Evolutionary conservation across 2,113 vertebrate genomes (phyloP).

Genomic region (Laticauda colubrina): DNA sequence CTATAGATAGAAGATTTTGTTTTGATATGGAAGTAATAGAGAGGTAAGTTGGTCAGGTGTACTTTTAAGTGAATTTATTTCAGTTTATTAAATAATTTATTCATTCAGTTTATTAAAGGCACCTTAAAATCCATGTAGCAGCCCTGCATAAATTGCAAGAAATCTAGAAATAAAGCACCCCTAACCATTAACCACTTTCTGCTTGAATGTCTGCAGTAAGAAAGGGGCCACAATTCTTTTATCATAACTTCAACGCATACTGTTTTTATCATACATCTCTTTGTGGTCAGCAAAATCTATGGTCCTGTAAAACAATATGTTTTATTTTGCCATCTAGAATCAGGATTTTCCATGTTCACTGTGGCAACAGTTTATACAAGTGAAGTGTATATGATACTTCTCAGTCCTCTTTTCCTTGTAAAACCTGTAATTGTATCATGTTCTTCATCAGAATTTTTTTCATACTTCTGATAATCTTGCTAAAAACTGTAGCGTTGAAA

Average conservation of each 20-base stretch:
- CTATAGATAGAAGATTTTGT: conserved; percentile 91
- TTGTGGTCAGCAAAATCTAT: not conserved
- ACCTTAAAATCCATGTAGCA: not conserved
- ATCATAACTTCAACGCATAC: not conserved
- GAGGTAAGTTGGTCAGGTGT: conserved; percentile 72
- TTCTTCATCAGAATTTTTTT: not conserved
- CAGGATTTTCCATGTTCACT: not conserved
- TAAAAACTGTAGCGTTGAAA: not conserved
- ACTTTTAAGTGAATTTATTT: rapidly evolving
- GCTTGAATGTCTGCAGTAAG: not conserved
- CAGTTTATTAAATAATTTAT: not conserved
- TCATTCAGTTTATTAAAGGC: too few species aligned
- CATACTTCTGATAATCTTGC: not conserved
- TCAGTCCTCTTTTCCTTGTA: not conserved
- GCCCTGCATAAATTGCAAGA: not conserved
- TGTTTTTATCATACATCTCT: not conserved
- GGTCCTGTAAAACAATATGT: not conserved
- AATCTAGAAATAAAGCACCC: not conserved
- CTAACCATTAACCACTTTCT: not conserved
- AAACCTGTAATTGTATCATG: not conserved
- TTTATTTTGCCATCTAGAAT: not conserved
- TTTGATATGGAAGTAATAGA: conserved; percentile 92
- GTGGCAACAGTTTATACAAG: not conserved
- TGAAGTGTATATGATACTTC: not conserved
- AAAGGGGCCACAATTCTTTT: not conserved